Evolutionary conservation across 1,140 invertebrate genomes (phyloP).

Genomic region (Cryptotermes secundus): DNA sequence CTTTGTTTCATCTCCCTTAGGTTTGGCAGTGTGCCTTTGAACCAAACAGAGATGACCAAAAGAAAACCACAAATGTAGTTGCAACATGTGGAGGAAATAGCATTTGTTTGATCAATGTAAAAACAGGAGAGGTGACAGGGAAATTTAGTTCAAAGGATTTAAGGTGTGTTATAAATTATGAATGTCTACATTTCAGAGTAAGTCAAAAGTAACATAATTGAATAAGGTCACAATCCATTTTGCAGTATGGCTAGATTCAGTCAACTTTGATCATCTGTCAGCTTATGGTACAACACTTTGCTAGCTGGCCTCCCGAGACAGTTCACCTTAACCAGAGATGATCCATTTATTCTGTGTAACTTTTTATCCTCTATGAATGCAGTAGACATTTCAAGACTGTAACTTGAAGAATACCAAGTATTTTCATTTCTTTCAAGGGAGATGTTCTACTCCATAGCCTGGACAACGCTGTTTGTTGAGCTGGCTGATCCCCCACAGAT

Average conservation of each 20-base stretch:
- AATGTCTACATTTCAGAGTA: too few relatives aligned
- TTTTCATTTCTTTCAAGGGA: constrained; percentile 39
- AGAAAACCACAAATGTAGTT: constrained; percentile 46
- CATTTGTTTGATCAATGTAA: constrained; percentile 53
- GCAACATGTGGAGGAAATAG: constrained; percentile 56
- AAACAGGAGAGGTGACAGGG: constrained; percentile 49
- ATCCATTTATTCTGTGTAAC: too few relatives aligned
- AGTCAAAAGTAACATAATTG: too few relatives aligned
- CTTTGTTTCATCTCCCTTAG: constrained; percentile 38
- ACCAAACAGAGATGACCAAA: constrained; percentile 44
- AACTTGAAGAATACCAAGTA: too few relatives aligned
- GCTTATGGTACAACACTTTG: too few relatives aligned
- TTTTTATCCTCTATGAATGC: too few relatives aligned
- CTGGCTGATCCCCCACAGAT: constrained; percentile 35
- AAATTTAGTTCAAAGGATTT: constrained; percentile 46
- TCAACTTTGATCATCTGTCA: too few relatives aligned
- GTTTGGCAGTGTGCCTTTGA: constrained; percentile 55
- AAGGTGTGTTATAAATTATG: not conserved
- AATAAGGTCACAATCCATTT: too few relatives aligned
- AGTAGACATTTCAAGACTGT: too few relatives aligned
- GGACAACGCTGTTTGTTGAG: constrained; percentile 46
- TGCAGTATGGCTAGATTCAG: too few relatives aligned
- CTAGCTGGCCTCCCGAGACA: too few relatives aligned
- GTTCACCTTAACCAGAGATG: too few relatives aligned
- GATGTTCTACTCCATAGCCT: constrained; percentile 51